Evolutionary conservation across 2,888 invertebrate genomes (phyloP).

Genomic region (Epirrhoe alternata): DNA sequence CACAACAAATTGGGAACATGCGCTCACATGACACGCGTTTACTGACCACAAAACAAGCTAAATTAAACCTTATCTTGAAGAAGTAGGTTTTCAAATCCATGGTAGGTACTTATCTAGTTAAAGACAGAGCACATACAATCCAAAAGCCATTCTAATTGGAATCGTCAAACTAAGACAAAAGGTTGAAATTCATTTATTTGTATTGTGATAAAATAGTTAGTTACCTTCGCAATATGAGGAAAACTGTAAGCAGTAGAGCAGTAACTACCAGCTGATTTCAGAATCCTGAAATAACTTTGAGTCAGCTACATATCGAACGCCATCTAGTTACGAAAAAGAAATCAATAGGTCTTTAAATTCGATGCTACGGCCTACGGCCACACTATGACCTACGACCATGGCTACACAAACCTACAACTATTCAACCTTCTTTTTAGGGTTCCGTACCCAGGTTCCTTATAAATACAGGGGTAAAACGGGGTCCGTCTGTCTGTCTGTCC

Average conservation of each 20-base stretch:
- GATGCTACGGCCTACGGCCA: too few relatives aligned
- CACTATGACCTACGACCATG: not conserved
- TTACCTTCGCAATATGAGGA: not conserved
- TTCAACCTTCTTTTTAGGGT: too few relatives aligned
- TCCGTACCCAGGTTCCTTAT: too few relatives aligned
- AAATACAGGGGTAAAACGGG: too few relatives aligned
- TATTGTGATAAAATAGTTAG: not conserved
- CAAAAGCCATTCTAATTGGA: not conserved
- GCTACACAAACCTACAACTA: not conserved
- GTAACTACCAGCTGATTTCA: too few relatives aligned
- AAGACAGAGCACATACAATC: not conserved
- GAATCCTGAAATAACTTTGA: not conserved
- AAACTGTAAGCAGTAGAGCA: too few relatives aligned
- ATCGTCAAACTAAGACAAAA: not conserved
- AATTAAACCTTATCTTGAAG: too few relatives aligned
- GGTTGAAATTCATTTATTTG: not conserved
- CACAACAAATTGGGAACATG: conserved; percentile 42
- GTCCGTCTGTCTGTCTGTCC: too few relatives aligned
- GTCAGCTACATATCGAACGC: not conserved
- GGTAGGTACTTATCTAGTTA: not conserved
- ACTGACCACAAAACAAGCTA: too few relatives aligned
- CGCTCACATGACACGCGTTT: conserved; percentile 25
- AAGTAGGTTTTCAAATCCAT: conserved; percentile 3
- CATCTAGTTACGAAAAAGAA: not conserved
- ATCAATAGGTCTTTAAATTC: not conserved